These are phyloP conservation scores for Lutraria lutraria DNA, from an alignment of 2,888 invertebrate genomes.

Conservation along the genomic window DNA sequence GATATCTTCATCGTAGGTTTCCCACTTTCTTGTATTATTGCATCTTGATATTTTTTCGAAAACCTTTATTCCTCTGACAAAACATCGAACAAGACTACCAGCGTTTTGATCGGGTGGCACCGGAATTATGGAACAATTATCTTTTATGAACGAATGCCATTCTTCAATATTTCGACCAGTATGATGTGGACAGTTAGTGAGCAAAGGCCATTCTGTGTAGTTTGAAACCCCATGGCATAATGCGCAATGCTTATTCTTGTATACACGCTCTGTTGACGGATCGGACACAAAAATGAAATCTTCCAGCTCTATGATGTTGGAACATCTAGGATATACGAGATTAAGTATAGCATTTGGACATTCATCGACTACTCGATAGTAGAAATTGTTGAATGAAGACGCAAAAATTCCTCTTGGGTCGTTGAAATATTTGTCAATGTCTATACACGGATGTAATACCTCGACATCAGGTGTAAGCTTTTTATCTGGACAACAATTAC, in stretches of 20 bases:
- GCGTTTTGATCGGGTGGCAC: not conserved
- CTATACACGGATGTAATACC: not conserved
- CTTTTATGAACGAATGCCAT: not conserved
- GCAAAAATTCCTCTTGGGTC: not conserved
- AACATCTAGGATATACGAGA: not conserved
- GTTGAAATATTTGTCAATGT: not conserved
- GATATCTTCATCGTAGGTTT: not conserved
- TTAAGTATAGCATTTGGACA: not conserved
- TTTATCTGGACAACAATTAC: constrained; percentile 8
- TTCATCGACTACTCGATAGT: constrained; percentile 1
- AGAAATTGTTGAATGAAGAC: not conserved
- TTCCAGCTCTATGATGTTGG: not conserved
- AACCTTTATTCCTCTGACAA: not conserved
- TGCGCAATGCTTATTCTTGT: constrained; percentile 10
- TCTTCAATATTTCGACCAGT: not conserved
- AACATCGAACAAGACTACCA: not conserved
- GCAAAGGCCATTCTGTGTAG: not conserved
- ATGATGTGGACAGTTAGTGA: not conserved
- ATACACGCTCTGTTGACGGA: not conserved
- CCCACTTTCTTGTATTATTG: not conserved
- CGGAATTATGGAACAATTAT: not conserved
- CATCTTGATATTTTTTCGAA: not conserved
- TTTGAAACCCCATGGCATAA: not conserved
- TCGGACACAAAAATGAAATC: not conserved
- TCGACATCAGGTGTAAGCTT: not conserved